phyloP scores from a whole-genome alignment of 2,888 invertebrate genomes.

The Synanthedon vespiformis region DNA sequence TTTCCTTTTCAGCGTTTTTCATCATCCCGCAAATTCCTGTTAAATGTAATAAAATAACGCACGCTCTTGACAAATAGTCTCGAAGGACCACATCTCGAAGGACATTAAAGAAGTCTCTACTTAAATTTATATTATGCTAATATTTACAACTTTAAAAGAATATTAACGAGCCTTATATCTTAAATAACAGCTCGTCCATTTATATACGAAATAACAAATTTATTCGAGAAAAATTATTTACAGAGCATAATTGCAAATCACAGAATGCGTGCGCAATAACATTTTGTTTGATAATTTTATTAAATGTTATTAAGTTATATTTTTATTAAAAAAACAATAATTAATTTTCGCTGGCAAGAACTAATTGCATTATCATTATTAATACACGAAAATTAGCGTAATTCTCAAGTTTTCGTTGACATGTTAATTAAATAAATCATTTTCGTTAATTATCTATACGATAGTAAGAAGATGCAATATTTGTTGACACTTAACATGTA shows the following conservation, averaged over 20 bases:
- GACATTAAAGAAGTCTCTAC: slow-evolving; percentile 66
- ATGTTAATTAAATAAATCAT: too few species aligned
- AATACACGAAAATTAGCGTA: background rate
- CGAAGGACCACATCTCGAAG: slow-evolving; percentile 6
- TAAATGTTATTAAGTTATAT: background rate
- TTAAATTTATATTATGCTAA: slow-evolving; percentile 51
- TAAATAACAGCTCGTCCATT: slow-evolving; percentile 42
- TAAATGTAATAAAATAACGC: too few species aligned
- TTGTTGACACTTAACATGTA: too few species aligned
- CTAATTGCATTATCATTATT: slow-evolving; percentile 11
- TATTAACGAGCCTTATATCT: slow-evolving; percentile 40
- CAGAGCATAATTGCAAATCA: slow-evolving; percentile 64
- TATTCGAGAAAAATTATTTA: slow-evolving; percentile 60
- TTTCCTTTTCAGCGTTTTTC: too few species aligned
- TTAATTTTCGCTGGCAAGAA: slow-evolving; percentile 44
- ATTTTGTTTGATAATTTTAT: slow-evolving; percentile 19
- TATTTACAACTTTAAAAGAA: slow-evolving; percentile 60
- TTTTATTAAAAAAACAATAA: slow-evolving; percentile 6
- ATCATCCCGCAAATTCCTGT: too few species aligned
- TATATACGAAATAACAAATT: slow-evolving; percentile 64
- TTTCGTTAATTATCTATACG: too few species aligned
- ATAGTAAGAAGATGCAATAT: too few species aligned
- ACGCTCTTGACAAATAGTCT: too few species aligned
- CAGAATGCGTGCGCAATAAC: slow-evolving; percentile 50
- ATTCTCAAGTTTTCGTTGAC: background rate